Evolutionary conservation across 2,797 vertebrate species (phyloP).

Genomic region (Myiotriccus ornatus): DNA sequence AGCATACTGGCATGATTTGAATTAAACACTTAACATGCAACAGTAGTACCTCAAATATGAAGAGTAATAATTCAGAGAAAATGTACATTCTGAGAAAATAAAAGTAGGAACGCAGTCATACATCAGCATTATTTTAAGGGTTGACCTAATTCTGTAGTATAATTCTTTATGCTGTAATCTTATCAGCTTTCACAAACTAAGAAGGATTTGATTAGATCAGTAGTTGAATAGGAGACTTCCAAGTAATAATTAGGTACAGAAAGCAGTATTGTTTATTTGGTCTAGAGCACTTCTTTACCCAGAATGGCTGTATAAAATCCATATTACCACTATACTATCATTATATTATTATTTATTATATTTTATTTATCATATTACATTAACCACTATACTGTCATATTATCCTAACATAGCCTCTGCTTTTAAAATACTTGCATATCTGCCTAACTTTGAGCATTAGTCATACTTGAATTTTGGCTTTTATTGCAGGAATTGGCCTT

Average conservation of each 20-base stretch:
- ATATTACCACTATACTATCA: not conserved
- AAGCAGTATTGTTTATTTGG: not conserved
- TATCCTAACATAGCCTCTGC: not conserved
- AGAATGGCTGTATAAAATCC: not conserved
- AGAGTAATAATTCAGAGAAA: not conserved
- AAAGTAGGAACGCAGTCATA: not conserved
- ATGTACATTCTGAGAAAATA: not conserved
- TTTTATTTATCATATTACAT: not conserved
- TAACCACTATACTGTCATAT: not conserved
- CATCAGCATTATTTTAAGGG: not conserved
- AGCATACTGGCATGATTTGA: not conserved
- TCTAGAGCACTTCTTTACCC: not conserved
- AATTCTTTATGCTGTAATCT: conserved; percentile 52
- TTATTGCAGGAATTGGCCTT: not conserved
- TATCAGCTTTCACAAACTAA: conserved; percentile 32
- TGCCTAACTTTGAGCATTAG: not conserved
- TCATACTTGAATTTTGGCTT: not conserved
- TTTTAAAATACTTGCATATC: not conserved
- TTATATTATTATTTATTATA: not conserved
- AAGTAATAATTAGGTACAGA: not conserved
- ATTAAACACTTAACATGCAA: not conserved
- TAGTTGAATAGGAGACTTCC: not conserved
- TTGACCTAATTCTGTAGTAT: conserved; percentile 31
- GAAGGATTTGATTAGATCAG: conserved; percentile 46
- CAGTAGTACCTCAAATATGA: not conserved